phyloP scores from a whole-genome alignment of 2,797 vertebrate species.

The Phaenicophaeus curvirostris region DNA sequence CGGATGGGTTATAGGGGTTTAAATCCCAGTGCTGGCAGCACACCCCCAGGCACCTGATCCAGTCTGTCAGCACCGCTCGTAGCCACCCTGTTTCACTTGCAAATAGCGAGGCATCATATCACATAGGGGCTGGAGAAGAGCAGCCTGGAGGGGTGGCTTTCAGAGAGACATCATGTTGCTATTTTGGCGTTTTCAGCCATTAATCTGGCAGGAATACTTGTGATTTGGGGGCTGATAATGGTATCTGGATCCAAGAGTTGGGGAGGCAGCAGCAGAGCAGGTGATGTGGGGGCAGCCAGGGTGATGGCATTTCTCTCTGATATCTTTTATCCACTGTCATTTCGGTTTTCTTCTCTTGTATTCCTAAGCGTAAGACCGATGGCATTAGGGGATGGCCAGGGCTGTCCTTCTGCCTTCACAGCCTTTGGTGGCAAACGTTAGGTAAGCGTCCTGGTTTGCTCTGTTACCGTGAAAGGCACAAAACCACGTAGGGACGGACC shows the following conservation, averaged over 20 bases:
- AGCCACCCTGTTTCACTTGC: neutral
- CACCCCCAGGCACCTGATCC: neutral
- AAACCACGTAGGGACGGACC: rapidly evolving
- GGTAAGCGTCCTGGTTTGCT: neutral
- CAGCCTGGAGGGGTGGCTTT: neutral
- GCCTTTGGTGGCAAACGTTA: neutral
- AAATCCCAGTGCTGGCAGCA: neutral
- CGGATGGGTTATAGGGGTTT: neutral
- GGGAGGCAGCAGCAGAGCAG: neutral
- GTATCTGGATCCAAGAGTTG: neutral
- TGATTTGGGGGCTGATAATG: neutral
- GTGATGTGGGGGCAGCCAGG: neutral
- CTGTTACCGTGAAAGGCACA: neutral
- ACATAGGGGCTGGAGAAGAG: neutral
- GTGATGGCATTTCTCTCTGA: neutral
- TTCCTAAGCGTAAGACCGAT: neutral
- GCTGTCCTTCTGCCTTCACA: neutral
- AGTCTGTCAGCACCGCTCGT: neutral
- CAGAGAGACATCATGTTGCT: neutral
- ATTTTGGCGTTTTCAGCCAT: neutral
- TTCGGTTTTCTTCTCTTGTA: neutral
- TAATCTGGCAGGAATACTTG: neutral
- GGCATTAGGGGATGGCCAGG: neutral
- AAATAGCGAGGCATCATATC: neutral
- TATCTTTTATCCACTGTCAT: neutral